Base-by-base conservation (phyloP, 2,888 invertebrate genomes). In the Brachyptera putata region DNA sequence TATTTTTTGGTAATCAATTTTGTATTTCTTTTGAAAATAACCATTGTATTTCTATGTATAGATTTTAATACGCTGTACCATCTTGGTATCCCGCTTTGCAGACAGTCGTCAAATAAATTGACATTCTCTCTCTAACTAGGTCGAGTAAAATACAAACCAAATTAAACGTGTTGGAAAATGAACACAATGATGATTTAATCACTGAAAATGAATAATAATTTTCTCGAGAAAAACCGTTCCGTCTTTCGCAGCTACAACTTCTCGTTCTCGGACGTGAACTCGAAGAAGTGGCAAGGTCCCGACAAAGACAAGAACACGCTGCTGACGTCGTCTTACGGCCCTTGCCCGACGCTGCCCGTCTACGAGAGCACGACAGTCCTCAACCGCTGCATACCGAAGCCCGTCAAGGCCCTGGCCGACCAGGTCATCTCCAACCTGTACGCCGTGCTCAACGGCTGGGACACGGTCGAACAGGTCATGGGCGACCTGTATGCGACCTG, bases 401-500 rank as follows among this genome's bases (percentile, higher is more conserved):
- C 83, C 43, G 80, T 87, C 7, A 81, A 83, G 66, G 36, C 53
- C 1, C 53, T 53, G 34, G 53, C 53, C 36, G 53, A 53, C 53
- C 53, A 53, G 53, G 78, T 87, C 24, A 79, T 86, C 62, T 80
- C 79, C 53, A 86, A 89, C 72, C 82, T 94, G 67, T 91, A 92
- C 75, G 85, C 84, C 3, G 78, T 90, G 68, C 79, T 95, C 46
- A 94, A 95, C 71, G 88, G 87, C 68, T 91, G 93, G 87, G 92
- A 93, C 72, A 83, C 88, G 30, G 83, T 93, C 67, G 91, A 94
- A 74, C 91, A 94, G 76, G 85, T 94, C 73, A 77, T 95, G 34
- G 86, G 88, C 55, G 95, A 96, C 76, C 78, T 96, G 5, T 93
- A 92, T 71, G 85, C 86, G 62, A 89, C 91, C 37, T 94, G 94